A percentile compares a stretch with the other conserved stretches of the same genome.
These are phyloP conservation scores for Cryptoblepharus egeriae DNA, from an alignment of 2,797 vertebrate genomes.

Conservation along the genomic window DNA sequence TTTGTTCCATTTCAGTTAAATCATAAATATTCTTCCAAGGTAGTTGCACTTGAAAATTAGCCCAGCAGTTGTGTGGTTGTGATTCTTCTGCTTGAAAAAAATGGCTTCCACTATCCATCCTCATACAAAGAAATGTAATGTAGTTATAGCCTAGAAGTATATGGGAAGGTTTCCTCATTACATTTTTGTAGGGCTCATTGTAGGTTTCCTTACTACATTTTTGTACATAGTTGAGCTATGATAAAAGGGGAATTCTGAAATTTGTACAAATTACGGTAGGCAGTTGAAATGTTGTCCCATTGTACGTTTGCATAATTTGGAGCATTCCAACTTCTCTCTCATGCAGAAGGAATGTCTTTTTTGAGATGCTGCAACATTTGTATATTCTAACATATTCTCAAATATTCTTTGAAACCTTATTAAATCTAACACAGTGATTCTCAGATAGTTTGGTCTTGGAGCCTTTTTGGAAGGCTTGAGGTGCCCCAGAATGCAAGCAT, in stretches of 20 bases:
- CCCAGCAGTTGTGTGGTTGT: conserved; percentile 20
- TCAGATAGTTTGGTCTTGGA: no score
- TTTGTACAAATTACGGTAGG: neutral
- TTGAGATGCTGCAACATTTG: no score
- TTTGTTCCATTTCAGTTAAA: conserved; percentile 63
- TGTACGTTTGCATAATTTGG: neutral
- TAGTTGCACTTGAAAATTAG: conserved; percentile 44
- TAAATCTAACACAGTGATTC: no score
- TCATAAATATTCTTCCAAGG: conserved; percentile 35
- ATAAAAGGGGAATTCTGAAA: neutral
- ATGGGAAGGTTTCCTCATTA: neutral
- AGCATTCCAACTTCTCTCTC: neutral
- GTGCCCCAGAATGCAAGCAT: no score
- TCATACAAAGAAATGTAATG: neutral
- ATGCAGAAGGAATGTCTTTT: no score
- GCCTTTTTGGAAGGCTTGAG: no score
- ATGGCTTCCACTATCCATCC: neutral
- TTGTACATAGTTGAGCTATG: no score
- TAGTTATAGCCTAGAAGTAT: neutral
- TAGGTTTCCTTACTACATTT: no score
- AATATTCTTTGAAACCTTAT: no score
- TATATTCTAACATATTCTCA: no score
- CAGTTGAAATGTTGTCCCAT: no score
- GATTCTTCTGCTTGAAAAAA: neutral
- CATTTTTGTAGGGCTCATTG: neutral